Base-by-base conservation (phyloP, 2,888 invertebrate species). In the Cetonia aurata region DNA sequence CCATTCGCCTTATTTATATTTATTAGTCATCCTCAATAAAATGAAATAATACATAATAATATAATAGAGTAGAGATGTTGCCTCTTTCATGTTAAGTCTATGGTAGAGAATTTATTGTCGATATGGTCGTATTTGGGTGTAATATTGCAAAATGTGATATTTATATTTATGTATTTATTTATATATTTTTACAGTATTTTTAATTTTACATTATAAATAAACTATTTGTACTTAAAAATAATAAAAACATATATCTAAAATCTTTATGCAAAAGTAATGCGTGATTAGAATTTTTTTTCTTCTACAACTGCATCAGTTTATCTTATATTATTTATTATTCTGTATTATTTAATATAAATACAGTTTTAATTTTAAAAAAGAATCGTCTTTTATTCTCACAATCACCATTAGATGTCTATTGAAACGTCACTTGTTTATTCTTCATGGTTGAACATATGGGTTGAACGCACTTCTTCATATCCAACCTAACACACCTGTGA, bases 141-240 rank as follows among this genome's bases (percentile, higher is more conserved):
- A 65, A 65, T 50, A 65, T 65, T 65, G 31, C 50, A 41, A 50
- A 52, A 65, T 65, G 62, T 65, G 62, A 65, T 65, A 65, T 37
- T 65, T 65, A 65, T 65, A 50, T 65, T 65, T 65, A 65, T 50
- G 50, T 50, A 65, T 65, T 65, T 50, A 65, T 65, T 65, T 65
- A 65, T 65, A 42, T 59, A 2, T 44, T 17, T 42, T 19, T n/a
- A 25, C 25, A 44, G 44, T 46, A 62, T 19, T 48, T 62, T 48
- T 62, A 48, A 9, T 65, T 62, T 41, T 65, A 50, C 6, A 50
- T 33, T 13, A n/a, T 17, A 37, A 9, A 37, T 37, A 37, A 8
- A 10, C 2, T 37, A 13, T 65, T 6, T 52, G 62, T 48, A 60
- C 25, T 8, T 46, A 60, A 42, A 59, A 25, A 48, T 17, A 48